Conservation (phyloP, 2,888 invertebrate species). For the Mythimna lalbum region DNA sequence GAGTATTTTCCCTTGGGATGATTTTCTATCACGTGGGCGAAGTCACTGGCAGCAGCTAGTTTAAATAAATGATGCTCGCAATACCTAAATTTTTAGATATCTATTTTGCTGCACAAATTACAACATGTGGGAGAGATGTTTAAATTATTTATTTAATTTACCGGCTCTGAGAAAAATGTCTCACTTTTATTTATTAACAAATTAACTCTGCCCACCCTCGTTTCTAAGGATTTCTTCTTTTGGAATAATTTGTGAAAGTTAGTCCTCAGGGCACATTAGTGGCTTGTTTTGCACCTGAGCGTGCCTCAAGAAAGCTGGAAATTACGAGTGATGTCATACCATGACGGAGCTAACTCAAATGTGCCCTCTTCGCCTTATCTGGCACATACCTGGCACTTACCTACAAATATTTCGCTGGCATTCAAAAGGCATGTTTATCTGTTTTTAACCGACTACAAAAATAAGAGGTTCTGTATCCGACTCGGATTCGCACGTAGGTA, state of each 20-base stretch:
- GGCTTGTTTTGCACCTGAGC: conserved; percentile 38
- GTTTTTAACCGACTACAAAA: neutral
- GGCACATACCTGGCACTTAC: conserved; percentile 27
- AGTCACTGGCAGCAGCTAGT: neutral
- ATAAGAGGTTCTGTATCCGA: too few relatives aligned
- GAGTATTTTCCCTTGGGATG: too few relatives aligned
- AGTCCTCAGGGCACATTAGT: conserved; percentile 21
- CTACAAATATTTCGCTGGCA: neutral
- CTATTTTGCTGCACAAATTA: too few relatives aligned
- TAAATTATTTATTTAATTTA: neutral
- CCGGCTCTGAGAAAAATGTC: neutral
- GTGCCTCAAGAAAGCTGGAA: conserved; percentile 54
- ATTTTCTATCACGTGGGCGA: too few relatives aligned
- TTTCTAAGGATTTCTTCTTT: conserved; percentile 1
- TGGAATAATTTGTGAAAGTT: conserved; percentile 51
- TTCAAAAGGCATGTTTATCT: neutral
- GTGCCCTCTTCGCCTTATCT: conserved; percentile 30
- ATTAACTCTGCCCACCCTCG: neutral
- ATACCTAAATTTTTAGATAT: too few relatives aligned
- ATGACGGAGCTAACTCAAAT: conserved; percentile 30
- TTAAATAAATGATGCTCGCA: conserved; percentile 16
- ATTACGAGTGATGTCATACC: conserved; percentile 58
- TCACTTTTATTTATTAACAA: too few relatives aligned
- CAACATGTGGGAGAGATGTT: neutral
- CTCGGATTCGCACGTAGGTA: too few relatives aligned